Conservation (phyloP, 2,113 vertebrate species). For the Pollimyrus isidori region DNA sequence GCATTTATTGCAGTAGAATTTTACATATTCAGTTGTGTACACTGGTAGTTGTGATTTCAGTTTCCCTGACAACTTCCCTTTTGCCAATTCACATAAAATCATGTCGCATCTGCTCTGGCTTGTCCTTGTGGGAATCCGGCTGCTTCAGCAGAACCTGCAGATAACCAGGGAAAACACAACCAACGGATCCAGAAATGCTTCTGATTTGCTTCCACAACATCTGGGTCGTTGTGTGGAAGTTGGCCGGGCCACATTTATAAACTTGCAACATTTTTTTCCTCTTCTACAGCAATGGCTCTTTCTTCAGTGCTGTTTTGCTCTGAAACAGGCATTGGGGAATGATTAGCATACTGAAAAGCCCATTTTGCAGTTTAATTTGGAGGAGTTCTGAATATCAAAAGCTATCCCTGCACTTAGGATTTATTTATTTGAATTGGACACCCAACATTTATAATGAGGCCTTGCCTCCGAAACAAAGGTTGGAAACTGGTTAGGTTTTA, state of each 20-base stretch:
- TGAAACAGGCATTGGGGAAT: background rate
- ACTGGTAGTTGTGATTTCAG: background rate
- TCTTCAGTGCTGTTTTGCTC: background rate
- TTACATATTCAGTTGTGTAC: background rate
- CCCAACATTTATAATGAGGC: too few relatives aligned
- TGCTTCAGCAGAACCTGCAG: constrained; percentile 29
- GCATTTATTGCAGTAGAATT: background rate
- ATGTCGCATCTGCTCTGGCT: background rate
- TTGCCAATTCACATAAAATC: constrained; percentile 33
- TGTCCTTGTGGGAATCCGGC: constrained; percentile 17
- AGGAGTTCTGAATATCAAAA: background rate
- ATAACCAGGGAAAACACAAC: constrained; percentile 22
- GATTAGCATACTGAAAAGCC: background rate
- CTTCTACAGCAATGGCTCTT: background rate
- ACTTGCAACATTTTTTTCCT: constrained; percentile 15
- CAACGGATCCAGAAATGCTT: constrained; percentile 22
- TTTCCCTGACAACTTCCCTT: constrained; percentile 32
- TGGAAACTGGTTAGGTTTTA: background rate
- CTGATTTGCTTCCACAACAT: constrained; percentile 29
- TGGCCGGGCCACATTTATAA: constrained; percentile 15
- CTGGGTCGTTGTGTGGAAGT: background rate
- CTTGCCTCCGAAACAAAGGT: background rate
- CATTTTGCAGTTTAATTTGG: background rate
- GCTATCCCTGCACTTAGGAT: background rate
- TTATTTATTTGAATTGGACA: background rate